These are phyloP conservation scores for Ellobius talpinus DNA, from an alignment of 2,113 vertebrate species.

Conservation along the genomic window DNA sequence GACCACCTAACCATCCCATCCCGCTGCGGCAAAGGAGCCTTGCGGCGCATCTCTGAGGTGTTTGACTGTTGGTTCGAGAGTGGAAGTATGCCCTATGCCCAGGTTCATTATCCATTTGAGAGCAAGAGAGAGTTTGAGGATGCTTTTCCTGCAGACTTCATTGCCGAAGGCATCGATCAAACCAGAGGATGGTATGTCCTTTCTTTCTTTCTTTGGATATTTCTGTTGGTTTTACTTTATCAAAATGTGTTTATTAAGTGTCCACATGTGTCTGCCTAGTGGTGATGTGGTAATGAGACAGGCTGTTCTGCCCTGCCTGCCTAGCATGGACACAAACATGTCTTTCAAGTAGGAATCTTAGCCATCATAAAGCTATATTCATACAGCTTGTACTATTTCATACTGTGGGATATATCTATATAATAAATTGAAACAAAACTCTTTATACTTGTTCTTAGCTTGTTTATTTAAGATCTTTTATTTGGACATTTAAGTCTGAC, in stretches of 20 bases:
- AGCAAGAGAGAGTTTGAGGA: conserved; percentile 95
- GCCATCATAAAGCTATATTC: background rate
- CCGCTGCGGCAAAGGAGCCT: conserved; percentile 89
- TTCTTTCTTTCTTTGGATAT: background rate
- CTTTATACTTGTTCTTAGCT: background rate
- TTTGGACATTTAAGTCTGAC: background rate
- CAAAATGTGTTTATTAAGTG: background rate
- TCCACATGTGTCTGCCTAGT: background rate
- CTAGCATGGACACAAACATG: background rate
- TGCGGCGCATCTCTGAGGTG: conserved; percentile 93
- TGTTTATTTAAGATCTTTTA: conserved; percentile 4
- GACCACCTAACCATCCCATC: conserved; percentile 94
- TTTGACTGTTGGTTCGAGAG: conserved; percentile 99
- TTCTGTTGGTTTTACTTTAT: background rate
- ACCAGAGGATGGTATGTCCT: conserved; percentile 94
- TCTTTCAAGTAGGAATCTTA: background rate
- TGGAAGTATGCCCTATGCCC: conserved; percentile 98
- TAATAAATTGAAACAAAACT: background rate
- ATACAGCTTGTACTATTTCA: conserved; percentile 1
- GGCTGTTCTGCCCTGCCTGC: background rate
- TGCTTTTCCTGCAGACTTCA: conserved; percentile 97
- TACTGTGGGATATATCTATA: background rate
- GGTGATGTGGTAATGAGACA: too few species aligned
- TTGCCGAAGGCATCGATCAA: conserved; percentile 98
- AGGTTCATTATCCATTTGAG: conserved; percentile 97